Conservation (phyloP, 2,888 invertebrate genomes). For the Trileptium ribeirensis region DNA sequence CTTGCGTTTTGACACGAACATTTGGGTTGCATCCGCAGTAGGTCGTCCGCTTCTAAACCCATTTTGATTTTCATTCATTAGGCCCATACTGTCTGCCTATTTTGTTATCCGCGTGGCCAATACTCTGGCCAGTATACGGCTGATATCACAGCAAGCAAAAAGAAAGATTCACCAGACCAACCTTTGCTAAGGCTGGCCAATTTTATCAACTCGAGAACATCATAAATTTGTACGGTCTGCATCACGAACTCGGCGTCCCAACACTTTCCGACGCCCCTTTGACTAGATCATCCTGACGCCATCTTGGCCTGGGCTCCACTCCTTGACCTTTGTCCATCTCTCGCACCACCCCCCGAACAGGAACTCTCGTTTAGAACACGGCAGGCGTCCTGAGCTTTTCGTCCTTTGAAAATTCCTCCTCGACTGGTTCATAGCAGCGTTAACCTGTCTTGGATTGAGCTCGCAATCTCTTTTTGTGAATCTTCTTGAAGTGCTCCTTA, state of each 20-base stretch:
- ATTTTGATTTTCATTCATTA: not conserved
- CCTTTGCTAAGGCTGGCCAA: not conserved
- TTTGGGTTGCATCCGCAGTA: too few species aligned
- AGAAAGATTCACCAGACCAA: not conserved
- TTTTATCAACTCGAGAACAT: not conserved
- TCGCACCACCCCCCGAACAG: not conserved
- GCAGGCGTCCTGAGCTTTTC: not conserved
- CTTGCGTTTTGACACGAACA: too few species aligned
- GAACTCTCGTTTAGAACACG: not conserved
- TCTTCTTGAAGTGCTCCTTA: too few species aligned
- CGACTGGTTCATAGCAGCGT: not conserved
- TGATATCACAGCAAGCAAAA: not conserved
- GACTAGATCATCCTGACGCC: not conserved
- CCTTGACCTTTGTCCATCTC: not conserved
- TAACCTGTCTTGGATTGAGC: not conserved
- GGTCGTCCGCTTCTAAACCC: not conserved
- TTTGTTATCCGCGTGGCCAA: not conserved
- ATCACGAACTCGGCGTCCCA: too few species aligned
- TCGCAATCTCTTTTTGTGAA: not conserved
- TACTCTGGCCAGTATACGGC: not conserved
- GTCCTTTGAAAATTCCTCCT: not conserved
- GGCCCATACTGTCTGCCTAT: not conserved
- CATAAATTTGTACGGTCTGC: not conserved
- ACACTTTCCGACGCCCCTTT: not conserved
- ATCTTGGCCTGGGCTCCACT: not conserved